Evolutionary conservation across 2,888 invertebrate genomes (phyloP).

Genomic region (Aporophyla nigra): DNA sequence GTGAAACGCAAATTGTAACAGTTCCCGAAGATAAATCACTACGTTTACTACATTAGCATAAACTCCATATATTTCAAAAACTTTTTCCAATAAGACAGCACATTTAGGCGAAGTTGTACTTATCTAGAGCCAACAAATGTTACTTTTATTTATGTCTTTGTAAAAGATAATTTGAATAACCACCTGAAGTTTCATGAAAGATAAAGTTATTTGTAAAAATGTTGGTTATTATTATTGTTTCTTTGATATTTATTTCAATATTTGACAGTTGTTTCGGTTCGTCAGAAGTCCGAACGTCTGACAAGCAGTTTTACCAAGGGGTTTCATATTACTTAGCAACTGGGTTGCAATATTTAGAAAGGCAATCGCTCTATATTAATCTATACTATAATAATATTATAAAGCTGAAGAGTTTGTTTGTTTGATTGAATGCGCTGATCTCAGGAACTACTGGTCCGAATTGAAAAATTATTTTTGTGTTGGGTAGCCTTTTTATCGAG

Average conservation of each 20-base stretch:
- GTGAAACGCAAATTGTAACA: neutral
- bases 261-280: too few species aligned
- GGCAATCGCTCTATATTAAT: too few species aligned
- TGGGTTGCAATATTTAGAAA: too few species aligned
- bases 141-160: constrained; percentile 19
- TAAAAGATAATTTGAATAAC: constrained; percentile 20
- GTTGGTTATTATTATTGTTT: neutral
- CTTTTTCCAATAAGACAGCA: constrained; percentile 32
- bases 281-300: too few species aligned
- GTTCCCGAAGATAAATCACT: neutral
- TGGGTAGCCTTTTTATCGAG: too few species aligned
- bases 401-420: too few species aligned
- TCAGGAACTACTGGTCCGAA: too few species aligned
- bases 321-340: too few species aligned
- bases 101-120: constrained; percentile 4
- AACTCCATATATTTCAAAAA: constrained; percentile 23
- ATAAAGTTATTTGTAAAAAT: neutral
- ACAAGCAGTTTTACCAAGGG: too few species aligned
- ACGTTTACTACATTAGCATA: constrained; percentile 20
- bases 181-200: neutral
- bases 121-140: neutral
- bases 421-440: too few species aligned
- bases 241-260: neutral
- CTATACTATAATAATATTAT: too few species aligned
- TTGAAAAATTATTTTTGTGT: too few species aligned